phyloP scores from a whole-genome alignment of 2,113 vertebrate species.

The Bubo scandiacus region DNA sequence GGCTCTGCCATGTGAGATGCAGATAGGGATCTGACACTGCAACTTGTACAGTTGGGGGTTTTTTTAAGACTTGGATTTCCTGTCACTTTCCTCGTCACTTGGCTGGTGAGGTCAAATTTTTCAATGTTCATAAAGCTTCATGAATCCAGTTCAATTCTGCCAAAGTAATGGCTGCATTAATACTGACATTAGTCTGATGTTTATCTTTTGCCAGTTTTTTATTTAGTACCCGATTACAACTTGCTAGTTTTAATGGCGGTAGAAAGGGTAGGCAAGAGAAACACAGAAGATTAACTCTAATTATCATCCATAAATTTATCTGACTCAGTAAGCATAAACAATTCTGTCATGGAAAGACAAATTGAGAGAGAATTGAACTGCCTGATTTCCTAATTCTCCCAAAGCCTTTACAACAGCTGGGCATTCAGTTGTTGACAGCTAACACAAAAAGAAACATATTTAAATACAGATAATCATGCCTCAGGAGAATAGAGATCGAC shows the following conservation, averaged over 20 bases:
- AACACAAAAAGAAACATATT: slow-evolving; percentile 26
- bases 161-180: not conserved
- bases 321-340: not conserved
- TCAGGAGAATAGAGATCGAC: not conserved
- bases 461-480: slow-evolving; percentile 20
- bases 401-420: slow-evolving; percentile 26
- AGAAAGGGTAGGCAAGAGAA: slow-evolving; percentile 6
- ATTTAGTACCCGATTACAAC: not conserved
- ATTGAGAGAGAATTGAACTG: not conserved
- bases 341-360: not conserved
- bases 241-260: not conserved
- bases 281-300: slow-evolving; percentile 24
- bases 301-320: slow-evolving; percentile 34
- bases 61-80: not conserved
- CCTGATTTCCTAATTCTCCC: slow-evolving; percentile 19
- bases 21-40: not conserved
- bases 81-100: not conserved
- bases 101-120: not conserved
- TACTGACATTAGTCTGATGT: not conserved
- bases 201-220: slow-evolving; percentile 10
- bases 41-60: not conserved
- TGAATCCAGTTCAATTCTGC: not conserved
- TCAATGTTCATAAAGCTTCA: not conserved
- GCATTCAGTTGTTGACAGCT: slow-evolving; percentile 12
- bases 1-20: not conserved